Conservation (phyloP, 2,113 vertebrate species). For the Lophochroa leadbeateri region DNA sequence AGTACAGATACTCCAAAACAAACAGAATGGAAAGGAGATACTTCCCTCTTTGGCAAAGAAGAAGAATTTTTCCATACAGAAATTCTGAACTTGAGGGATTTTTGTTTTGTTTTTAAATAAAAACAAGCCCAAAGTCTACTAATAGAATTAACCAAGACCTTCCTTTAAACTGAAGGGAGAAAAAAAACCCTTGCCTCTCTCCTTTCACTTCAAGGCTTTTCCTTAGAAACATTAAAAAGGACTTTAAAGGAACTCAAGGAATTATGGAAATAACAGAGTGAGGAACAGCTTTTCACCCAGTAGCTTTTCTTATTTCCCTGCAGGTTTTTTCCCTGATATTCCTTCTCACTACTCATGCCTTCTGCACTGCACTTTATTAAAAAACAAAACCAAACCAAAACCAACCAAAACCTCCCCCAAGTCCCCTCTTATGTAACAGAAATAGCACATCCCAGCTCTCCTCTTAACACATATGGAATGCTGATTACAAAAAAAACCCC, state of each 20-base stretch:
- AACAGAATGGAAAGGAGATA: conserved; percentile 53
- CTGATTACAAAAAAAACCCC: neutral
- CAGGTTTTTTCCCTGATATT: neutral
- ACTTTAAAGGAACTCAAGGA: neutral
- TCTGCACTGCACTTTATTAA: neutral
- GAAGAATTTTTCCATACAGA: conserved; percentile 58
- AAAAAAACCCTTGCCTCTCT: neutral
- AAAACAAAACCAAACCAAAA: neutral
- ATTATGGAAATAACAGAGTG: neutral
- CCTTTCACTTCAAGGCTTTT: conserved; percentile 16
- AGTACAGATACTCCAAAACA: conserved; percentile 53
- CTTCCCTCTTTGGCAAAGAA: conserved; percentile 48
- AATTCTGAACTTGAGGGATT: conserved; percentile 46
- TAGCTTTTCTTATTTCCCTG: neutral
- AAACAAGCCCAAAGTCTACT: conserved; percentile 39
- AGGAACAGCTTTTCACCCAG: neutral
- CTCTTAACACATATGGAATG: conserved; percentile 24
- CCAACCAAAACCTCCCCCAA: neutral
- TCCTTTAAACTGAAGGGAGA: neutral
- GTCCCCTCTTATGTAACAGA: neutral
- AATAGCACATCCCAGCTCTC: conserved; percentile 2
- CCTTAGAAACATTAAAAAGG: conserved; percentile 11
- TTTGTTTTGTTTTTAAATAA: conserved; percentile 60
- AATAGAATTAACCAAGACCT: conserved; percentile 39
- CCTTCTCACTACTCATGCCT: neutral